A percentile compares a stretch with the other conserved stretches of the same genome.
These are phyloP conservation scores for Mactromeris polynyma DNA, from an alignment of 2,888 invertebrate species.

Conservation along the genomic window DNA sequence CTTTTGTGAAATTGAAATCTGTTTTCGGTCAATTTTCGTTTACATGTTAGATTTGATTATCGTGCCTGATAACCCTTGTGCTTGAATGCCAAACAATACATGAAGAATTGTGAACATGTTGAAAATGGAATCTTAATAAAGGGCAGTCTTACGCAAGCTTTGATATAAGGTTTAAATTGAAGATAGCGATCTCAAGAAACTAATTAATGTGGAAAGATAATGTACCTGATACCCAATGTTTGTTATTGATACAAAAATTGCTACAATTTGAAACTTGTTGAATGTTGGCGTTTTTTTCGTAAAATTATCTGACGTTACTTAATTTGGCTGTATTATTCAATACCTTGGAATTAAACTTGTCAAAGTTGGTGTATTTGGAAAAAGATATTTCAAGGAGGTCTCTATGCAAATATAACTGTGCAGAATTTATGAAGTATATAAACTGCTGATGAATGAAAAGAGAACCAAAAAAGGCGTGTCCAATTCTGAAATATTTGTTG, in stretches of 20 bases:
- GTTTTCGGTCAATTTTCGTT: conserved; percentile 48
- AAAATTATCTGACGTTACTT: not conserved
- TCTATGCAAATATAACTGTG: not conserved
- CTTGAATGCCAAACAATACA: conserved; percentile 40
- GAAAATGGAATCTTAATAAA: conserved; percentile 54
- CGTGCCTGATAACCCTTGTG: conserved; percentile 38
- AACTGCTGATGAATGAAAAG: not conserved
- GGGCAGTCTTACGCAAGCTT: conserved; percentile 29
- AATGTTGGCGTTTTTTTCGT: not conserved
- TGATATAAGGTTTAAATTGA: conserved; percentile 24
- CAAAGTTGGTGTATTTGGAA: not conserved
- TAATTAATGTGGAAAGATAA: conserved; percentile 32
- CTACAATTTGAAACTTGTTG: not conserved
- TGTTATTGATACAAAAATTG: not conserved
- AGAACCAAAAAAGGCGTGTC: not conserved
- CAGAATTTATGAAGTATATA: not conserved
- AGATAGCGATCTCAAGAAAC: conserved; percentile 38
- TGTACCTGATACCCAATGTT: not conserved
- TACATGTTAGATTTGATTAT: conserved; percentile 53
- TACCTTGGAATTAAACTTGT: not conserved
- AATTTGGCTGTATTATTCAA: not conserved
- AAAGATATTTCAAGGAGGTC: not conserved
- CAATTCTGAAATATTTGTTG: not conserved
- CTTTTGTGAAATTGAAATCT: conserved; percentile 36
- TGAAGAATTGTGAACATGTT: conserved; percentile 25